phyloP scores from a whole-genome alignment of 2,797 vertebrate species.

The Myotis pilosus region DNA sequence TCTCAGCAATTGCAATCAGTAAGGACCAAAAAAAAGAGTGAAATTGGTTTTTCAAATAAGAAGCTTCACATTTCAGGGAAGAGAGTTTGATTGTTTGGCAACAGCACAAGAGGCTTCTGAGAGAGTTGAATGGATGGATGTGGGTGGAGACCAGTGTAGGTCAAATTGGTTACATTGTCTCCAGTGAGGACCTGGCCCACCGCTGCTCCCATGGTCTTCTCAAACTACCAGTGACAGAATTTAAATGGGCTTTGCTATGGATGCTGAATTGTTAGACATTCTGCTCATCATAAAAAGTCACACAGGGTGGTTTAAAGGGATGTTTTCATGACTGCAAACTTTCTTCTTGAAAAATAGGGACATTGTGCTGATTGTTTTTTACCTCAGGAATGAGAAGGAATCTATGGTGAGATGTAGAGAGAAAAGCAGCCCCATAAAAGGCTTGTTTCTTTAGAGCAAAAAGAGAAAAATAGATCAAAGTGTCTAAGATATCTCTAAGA shows the following conservation, averaged over 20 bases:
- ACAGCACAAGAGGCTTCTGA: neutral
- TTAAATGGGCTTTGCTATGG: neutral
- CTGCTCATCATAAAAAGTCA: conserved; percentile 2
- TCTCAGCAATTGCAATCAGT: neutral
- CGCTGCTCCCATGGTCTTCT: neutral
- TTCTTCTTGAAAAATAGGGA: conserved; percentile 47
- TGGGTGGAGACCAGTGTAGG: neutral
- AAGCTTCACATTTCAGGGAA: neutral
- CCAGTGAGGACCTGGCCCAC: neutral
- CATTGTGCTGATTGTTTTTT: neutral
- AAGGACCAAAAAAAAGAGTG: conserved; percentile 26
- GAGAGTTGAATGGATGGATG: neutral
- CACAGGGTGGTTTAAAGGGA: neutral
- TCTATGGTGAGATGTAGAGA: neutral
- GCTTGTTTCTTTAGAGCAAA: conserved; percentile 9
- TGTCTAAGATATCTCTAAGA: conserved; percentile 22
- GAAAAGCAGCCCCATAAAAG: neutral
- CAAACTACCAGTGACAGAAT: conserved; percentile 21
- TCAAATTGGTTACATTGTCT: neutral
- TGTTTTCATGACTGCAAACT: conserved; percentile 37
- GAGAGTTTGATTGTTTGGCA: neutral
- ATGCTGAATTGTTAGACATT: neutral
- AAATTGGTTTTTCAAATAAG: conserved; percentile 41
- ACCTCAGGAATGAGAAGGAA: neutral
- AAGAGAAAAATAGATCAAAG: neutral